phyloP scores from a whole-genome alignment of 1,140 invertebrate genomes.

The Battus philenor region DNA sequence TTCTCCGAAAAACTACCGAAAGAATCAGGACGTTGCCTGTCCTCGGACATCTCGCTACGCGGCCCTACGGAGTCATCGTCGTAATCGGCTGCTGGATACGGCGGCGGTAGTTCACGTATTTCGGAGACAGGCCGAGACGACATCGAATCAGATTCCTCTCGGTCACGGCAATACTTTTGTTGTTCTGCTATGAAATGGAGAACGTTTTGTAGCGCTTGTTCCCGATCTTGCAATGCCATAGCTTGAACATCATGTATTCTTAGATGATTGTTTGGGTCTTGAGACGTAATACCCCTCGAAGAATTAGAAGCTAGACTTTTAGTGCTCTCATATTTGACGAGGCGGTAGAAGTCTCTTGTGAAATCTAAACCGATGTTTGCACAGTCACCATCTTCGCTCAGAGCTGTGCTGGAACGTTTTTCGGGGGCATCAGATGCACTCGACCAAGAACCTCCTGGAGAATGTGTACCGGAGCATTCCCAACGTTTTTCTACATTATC shows the following conservation, averaged over 20 bases:
- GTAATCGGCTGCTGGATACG: conserved; percentile 63
- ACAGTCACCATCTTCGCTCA: conserved; percentile 81
- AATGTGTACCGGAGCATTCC: conserved; percentile 72
- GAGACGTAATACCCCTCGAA: conserved; percentile 77
- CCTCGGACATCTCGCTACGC: conserved; percentile 65
- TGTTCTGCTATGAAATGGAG: conserved; percentile 86
- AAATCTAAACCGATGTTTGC: conserved; percentile 85
- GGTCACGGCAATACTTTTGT: conserved; percentile 80
- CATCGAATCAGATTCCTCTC: conserved; percentile 76
- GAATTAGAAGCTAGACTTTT: conserved; percentile 87
- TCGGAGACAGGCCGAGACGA: conserved; percentile 74
- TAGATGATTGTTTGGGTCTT: conserved; percentile 58
- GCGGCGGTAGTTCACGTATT: conserved; percentile 70
- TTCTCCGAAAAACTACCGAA: conserved; percentile 69
- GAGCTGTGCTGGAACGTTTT: conserved; percentile 82
- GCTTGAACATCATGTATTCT: conserved; percentile 66
- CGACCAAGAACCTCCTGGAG: conserved; percentile 81
- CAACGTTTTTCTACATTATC: conserved; percentile 70
- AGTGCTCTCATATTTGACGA: conserved; percentile 88
- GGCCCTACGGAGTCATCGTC: conserved; percentile 67
- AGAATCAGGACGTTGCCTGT: conserved; percentile 61
- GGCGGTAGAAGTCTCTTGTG: conserved; percentile 84
- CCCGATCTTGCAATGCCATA: conserved; percentile 76
- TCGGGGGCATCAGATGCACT: conserved; percentile 77
- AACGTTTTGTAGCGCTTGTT: conserved; percentile 84